Base-by-base conservation (phyloP, 1,140 invertebrate genomes). In the Aricia agestis region DNA sequence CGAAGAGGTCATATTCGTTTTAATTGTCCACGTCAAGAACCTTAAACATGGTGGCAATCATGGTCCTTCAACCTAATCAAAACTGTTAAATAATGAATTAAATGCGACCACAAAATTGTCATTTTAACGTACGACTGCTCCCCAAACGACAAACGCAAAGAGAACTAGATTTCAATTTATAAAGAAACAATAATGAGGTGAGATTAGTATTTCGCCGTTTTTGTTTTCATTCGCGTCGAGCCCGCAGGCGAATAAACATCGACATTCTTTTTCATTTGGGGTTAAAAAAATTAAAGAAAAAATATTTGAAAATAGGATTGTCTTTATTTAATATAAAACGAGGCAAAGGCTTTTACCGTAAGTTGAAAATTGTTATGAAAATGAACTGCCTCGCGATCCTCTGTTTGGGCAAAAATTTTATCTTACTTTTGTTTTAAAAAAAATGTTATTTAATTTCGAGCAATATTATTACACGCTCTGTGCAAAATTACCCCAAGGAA, bases 391-490 rank as follows among this genome's bases (percentile, higher is more conserved):
- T 81, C 82, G 74, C 78, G 85, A 82, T 84, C 82, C 79, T 77
- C 79, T 73, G 79, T 84, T 84, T 80, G 77, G 74, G 81, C 80
- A 76, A 81, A 79, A 84, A 84, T 83, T 86, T 86, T 83, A 84
- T 86, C 79, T 85, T 89, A 87, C 83, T 90, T 25, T 86, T 89
- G 83, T 89, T 87, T 84, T 89, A 86, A 91, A 89, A 91, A 89
- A 89, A 89, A 89, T 89, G 78, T 89, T 89, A 89, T 91, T 91
- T 89, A 91, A 91, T 91, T 89, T 87, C 76, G 72, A 82, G 82
- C 89, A 91, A 91, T n/a, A n/a, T 91, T 91, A 91, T 91, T 89
- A 89, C 85, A 87, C 82, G 84, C 85, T 82, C 85, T 89, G 83
- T 83, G 82, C 86, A 76, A 82, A 88, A 90, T 90, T 90, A 90